Evolutionary conservation across 2,797 vertebrate genomes (phyloP).

Genomic region (Mormyrus proboscirostris): DNA sequence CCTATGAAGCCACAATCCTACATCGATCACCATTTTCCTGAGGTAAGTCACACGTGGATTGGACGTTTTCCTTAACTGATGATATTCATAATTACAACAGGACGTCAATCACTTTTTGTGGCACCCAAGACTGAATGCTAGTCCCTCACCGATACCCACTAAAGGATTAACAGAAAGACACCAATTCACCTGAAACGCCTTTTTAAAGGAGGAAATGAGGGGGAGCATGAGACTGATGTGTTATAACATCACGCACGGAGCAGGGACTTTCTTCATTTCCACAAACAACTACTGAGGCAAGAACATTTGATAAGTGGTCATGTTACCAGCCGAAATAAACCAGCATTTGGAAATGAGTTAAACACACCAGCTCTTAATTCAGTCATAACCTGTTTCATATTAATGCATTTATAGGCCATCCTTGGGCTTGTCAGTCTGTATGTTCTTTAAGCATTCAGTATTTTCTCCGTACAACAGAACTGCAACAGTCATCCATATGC

Average conservation of each 20-base stretch:
- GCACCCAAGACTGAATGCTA: not conserved
- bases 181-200: not conserved
- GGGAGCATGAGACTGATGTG: not conserved
- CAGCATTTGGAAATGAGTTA: not conserved
- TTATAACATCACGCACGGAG: not conserved
- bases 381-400: not conserved
- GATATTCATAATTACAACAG: not conserved
- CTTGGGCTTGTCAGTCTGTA: not conserved
- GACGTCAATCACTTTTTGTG: not conserved
- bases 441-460: not conserved
- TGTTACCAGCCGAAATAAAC: not conserved
- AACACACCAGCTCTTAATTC: not conserved
- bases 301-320: not conserved
- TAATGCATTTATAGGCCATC: not conserved
- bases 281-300: not conserved
- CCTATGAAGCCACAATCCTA: not conserved
- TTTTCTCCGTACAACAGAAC: not conserved
- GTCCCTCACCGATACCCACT: not conserved
- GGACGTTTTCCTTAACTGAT: not conserved
- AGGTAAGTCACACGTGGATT: not conserved
- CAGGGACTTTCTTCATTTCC: not conserved
- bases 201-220: not conserved
- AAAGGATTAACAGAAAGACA: not conserved
- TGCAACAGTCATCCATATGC: not conserved
- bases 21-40: not conserved